phyloP scores from a whole-genome alignment of 2,797 vertebrate species.

The Crocodylus rhombifer region DNA sequence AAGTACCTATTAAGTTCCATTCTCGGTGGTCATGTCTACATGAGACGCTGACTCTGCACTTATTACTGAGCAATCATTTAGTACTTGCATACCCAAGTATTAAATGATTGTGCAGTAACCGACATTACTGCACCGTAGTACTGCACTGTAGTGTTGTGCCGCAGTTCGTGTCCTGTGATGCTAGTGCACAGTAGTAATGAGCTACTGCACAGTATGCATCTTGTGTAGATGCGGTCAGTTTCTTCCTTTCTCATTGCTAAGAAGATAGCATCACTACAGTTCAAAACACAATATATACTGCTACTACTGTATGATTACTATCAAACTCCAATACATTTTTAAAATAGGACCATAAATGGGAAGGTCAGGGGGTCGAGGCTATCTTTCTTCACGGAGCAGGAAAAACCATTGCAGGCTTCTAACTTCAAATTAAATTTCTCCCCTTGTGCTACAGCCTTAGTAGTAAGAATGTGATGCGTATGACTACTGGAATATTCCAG shows the following conservation, averaged over 20 bases:
- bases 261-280: background rate
- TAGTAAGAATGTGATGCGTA: background rate
- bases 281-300: background rate
- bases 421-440: too few species aligned
- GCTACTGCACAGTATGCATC: too few species aligned
- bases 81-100: too few species aligned
- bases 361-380: background rate
- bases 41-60: too few species aligned
- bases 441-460: background rate
- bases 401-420: background rate
- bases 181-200: too few species aligned
- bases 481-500: background rate
- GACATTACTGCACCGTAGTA: too few species aligned
- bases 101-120: too few species aligned
- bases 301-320: background rate
- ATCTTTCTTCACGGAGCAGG: background rate
- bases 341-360: background rate
- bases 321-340: accelerated
- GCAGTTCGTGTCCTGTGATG: too few species aligned
- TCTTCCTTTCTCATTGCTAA: background rate
- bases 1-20: background rate
- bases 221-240: background rate
- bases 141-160: too few species aligned
- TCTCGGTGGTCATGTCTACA: too few species aligned
- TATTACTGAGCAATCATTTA: too few species aligned